A percentile compares a stretch with the other conserved stretches of the same genome.
Conservation (phyloP, 2,888 invertebrate species). For the Acleris literana region DNA sequence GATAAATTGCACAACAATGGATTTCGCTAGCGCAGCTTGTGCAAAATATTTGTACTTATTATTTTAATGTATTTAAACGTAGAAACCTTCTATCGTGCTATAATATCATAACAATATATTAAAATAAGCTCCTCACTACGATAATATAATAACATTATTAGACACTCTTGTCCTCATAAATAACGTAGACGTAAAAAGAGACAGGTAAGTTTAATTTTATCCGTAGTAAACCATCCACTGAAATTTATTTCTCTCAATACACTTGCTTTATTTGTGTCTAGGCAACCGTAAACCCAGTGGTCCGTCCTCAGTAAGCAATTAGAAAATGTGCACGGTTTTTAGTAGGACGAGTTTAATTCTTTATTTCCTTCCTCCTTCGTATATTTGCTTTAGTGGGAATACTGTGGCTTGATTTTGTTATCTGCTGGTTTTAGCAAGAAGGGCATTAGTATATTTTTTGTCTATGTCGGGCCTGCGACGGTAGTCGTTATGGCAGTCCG, state of each 20-base stretch:
- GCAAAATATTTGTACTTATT: constrained; percentile 46
- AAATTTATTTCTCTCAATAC: too few relatives aligned
- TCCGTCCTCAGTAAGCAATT: constrained; percentile 8
- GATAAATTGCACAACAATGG: constrained; percentile 69
- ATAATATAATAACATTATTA: too few relatives aligned
- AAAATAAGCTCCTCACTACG: too few relatives aligned
- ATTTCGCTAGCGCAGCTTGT: constrained; percentile 61
- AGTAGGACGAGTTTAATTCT: not conserved
- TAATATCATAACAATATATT: too few relatives aligned
- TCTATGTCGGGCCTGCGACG: constrained; percentile 7
- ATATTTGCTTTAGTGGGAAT: constrained; percentile 1
- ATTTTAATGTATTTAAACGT: constrained; percentile 49
- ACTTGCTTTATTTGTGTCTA: not conserved
- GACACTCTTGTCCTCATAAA: too few relatives aligned
- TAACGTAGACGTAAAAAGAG: too few relatives aligned
- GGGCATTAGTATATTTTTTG: constrained; percentile 24
- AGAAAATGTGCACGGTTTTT: constrained; percentile 1
- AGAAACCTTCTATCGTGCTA: too few relatives aligned
- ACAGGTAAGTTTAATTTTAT: too few relatives aligned
- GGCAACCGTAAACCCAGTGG: not conserved
- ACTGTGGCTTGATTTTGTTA: constrained; percentile 8
- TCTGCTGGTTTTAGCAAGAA: constrained; percentile 7
- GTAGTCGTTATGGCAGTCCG: constrained; percentile 22
- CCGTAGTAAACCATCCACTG: not conserved
- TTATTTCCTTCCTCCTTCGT: not conserved